Conservation (phyloP, 2,888 invertebrate species). For the Hirtodrosophila duncani region DNA sequence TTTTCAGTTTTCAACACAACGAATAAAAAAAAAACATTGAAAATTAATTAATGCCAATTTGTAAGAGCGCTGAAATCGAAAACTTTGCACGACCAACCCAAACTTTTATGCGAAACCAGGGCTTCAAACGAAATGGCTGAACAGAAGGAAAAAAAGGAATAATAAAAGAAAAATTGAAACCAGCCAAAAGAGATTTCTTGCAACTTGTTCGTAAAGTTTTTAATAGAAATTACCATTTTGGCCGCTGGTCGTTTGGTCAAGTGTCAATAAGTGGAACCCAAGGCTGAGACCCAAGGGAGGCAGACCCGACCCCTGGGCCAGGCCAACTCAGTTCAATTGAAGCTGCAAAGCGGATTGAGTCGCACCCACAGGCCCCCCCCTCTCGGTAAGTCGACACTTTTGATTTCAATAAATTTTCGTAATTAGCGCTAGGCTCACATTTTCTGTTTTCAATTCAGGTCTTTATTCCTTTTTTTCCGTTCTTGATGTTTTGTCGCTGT, state of each 20-base stretch:
- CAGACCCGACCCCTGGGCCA: conserved; percentile 16
- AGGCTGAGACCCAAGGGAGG: conserved; percentile 18
- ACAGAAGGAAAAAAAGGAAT: conserved; percentile 17
- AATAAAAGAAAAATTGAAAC: conserved; percentile 36
- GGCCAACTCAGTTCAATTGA: conserved; percentile 13
- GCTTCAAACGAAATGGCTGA: conserved; percentile 52
- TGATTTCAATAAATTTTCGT: conserved; percentile 68
- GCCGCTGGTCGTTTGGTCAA: conserved; percentile 62
- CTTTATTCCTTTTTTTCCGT: conserved; percentile 12
- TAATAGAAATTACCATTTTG: conserved; percentile 69
- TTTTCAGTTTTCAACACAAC: conserved; percentile 16
- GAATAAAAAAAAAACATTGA: conserved; percentile 45
- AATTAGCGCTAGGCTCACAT: conserved; percentile 61
- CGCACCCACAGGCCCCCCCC: neutral
- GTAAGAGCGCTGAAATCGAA: conserved; percentile 62
- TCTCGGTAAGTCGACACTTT: conserved; percentile 49
- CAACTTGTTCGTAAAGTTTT: conserved; percentile 52
- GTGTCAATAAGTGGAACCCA: conserved; percentile 59
- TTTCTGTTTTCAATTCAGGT: conserved; percentile 38
- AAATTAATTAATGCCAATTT: conserved; percentile 69
- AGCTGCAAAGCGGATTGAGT: conserved; percentile 41
- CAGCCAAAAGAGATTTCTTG: no score
- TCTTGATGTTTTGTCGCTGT: conserved; percentile 22
- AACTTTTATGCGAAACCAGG: conserved; percentile 41
- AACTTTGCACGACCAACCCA: conserved; percentile 54